phyloP scores from a whole-genome alignment of 1,140 invertebrate species.

The Andricus grossulariae region DNA sequence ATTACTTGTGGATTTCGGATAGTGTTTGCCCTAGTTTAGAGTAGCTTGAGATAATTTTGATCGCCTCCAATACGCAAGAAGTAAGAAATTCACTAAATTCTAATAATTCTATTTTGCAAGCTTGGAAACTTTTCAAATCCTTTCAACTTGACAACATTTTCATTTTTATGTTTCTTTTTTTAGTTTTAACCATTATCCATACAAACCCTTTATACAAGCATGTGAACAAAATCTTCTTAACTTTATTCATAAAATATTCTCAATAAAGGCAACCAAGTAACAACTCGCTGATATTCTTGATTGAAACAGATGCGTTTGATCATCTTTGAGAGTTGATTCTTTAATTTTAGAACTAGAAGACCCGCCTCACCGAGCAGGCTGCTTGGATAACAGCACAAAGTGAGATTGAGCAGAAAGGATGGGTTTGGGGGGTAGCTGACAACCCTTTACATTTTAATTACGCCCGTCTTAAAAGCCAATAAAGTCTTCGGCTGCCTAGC shows the following conservation, averaged over 20 bases:
- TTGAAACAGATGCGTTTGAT: conserved; percentile 20
- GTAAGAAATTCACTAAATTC: no score
- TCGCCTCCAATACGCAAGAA: neutral
- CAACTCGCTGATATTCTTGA: neutral
- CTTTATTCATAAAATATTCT: neutral
- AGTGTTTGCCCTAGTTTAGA: neutral
- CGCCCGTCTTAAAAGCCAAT: conserved; percentile 67
- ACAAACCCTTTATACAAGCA: no score
- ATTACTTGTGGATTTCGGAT: conserved; percentile 15
- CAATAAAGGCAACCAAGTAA: conserved; percentile 3
- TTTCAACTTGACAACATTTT: no score
- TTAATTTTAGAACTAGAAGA: conserved; percentile 12
- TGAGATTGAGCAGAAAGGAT: conserved; percentile 47
- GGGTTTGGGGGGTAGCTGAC: conserved; percentile 51
- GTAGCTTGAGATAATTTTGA: neutral
- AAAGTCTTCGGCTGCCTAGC: conserved; percentile 58
- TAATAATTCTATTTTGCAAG: no score
- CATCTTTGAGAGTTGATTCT: conserved; percentile 24
- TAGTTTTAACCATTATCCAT: no score
- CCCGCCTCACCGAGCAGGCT: neutral
- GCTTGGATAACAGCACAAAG: conserved; percentile 25
- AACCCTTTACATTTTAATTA: conserved; percentile 72
- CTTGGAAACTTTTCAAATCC: no score
- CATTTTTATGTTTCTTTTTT: no score
- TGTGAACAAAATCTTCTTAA: no score